Conservation (phyloP, 1,140 invertebrate species). For the Aphis craccivora region DNA sequence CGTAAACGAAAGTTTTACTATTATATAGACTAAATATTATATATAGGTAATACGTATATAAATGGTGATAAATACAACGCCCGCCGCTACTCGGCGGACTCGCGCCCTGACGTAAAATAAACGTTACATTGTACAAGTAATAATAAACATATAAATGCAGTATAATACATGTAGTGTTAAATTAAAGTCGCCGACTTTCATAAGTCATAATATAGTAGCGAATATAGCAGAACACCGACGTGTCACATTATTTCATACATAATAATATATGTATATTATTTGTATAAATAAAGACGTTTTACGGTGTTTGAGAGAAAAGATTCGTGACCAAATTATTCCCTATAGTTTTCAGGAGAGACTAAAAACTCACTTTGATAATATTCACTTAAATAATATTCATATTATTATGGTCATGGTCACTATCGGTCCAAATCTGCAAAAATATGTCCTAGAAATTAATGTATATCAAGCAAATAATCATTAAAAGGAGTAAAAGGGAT, state of each 20-base stretch:
- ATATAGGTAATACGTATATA: neutral
- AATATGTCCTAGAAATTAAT: too few relatives aligned
- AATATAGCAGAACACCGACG: neutral
- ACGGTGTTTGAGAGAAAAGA: neutral
- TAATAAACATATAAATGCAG: neutral
- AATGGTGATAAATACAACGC: neutral
- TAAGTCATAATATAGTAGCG: neutral
- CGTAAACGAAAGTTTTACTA: neutral
- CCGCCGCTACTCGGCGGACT: too few relatives aligned
- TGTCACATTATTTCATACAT: neutral
- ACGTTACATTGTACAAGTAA: neutral
- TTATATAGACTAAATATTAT: neutral
- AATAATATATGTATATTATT: neutral
- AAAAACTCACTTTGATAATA: neutral
- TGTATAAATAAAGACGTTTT: neutral
- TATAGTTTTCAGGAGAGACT: neutral
- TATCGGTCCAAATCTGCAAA: too few relatives aligned
- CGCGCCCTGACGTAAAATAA: neutral
- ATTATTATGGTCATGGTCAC: too few relatives aligned
- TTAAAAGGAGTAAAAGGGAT: neutral
- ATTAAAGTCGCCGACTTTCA: neutral
- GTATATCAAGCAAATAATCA: too few relatives aligned
- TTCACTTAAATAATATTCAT: too few relatives aligned
- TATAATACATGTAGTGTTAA: neutral
- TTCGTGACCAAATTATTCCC: neutral